Percentiles rank a stretch among this genome's conserved stretches.
These are phyloP conservation scores for Tetheella fluctuosa DNA, from an alignment of 2,888 invertebrate genomes.

Conservation along the genomic window DNA sequence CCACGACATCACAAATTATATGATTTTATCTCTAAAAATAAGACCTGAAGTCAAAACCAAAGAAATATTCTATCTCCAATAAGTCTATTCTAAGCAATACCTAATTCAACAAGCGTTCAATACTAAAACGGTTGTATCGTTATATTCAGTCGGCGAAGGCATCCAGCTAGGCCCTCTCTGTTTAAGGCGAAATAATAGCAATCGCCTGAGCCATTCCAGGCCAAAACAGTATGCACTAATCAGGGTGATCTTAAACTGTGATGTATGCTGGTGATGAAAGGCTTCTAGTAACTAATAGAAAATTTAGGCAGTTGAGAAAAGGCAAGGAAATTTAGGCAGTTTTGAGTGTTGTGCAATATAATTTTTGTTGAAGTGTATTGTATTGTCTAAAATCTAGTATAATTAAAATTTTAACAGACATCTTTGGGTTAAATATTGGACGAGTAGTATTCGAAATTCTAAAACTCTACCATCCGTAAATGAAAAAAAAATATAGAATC, in stretches of 20 bases:
- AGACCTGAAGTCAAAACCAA: too few relatives aligned
- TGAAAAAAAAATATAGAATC: too few relatives aligned
- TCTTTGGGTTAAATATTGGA: too few relatives aligned
- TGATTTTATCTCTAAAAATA: too few relatives aligned
- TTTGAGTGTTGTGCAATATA: background rate
- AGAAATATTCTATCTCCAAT: background rate
- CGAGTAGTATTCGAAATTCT: too few relatives aligned
- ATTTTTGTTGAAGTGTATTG: too few relatives aligned
- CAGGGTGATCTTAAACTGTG: background rate
- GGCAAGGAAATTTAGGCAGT: background rate
- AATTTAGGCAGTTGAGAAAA: background rate
- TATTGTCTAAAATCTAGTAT: too few relatives aligned
- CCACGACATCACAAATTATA: too few relatives aligned
- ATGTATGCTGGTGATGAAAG: background rate
- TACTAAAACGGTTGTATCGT: conserved; percentile 67
- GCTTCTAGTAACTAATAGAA: background rate
- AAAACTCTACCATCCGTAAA: too few relatives aligned
- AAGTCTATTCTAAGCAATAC: conserved; percentile 38
- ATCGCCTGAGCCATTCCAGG: conserved; percentile 22
- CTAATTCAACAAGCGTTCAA: conserved; percentile 30
- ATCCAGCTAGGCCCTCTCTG: conserved; percentile 44
- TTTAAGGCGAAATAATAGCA: conserved; percentile 71
- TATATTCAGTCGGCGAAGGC: conserved; percentile 59
- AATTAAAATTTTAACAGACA: too few relatives aligned
- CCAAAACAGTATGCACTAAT: conserved; percentile 7